A percentile compares a stretch with the other conserved stretches of the same genome.
Evolutionary conservation across 2,113 vertebrate species (phyloP).

Genomic region (Gracilinanus agilis): DNA sequence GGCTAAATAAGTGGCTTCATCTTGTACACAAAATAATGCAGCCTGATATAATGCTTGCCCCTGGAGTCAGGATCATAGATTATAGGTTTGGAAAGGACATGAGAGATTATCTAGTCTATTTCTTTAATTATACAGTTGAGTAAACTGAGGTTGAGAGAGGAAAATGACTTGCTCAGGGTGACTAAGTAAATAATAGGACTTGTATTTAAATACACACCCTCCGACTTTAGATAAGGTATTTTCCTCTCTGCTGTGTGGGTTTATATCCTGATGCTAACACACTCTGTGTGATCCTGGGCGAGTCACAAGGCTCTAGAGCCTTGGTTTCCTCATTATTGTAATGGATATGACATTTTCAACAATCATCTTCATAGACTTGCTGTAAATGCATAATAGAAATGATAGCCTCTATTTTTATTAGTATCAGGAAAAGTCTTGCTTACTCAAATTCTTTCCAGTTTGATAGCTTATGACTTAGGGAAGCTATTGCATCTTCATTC

Average conservation of each 20-base stretch:
- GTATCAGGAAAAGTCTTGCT: not conserved
- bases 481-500: not conserved
- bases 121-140: not conserved
- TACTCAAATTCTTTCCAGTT: not conserved
- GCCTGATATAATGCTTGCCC: not conserved
- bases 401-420: not conserved
- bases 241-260: not conserved
- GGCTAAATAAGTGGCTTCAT: not conserved
- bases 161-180: not conserved
- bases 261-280: not conserved
- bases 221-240: not conserved
- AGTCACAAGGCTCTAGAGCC: not conserved
- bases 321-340: not conserved
- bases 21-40: not conserved
- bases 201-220: not conserved
- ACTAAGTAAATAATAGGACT: not conserved
- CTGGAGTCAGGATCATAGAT: not conserved
- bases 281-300: not conserved
- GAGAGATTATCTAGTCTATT: not conserved
- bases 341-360: not conserved
- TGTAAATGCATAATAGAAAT: not conserved
- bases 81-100: not conserved
- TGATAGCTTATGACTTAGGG: not conserved
- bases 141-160: not conserved
- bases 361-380: not conserved